Evolutionary conservation across 2,797 vertebrate genomes (phyloP).

Genomic region (Petrocephalus schoutedeni): DNA sequence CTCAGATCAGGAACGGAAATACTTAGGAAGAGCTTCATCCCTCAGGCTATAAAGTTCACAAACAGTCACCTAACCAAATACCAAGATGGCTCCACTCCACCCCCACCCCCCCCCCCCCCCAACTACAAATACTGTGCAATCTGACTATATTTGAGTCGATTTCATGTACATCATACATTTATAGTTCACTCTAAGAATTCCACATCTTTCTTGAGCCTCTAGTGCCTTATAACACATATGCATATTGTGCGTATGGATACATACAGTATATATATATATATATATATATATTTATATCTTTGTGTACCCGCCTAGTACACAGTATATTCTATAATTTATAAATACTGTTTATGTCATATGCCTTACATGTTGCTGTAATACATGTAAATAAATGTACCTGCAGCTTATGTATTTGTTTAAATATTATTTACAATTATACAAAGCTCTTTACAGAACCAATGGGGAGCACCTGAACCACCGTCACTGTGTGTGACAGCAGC

Average conservation of each 20-base stretch:
- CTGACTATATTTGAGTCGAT: neutral
- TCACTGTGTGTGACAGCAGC: no score
- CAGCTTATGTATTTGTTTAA: no score
- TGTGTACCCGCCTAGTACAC: neutral
- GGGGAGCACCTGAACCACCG: no score
- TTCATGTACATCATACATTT: neutral
- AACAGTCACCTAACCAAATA: neutral
- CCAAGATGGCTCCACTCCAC: neutral
- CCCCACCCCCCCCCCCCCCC: neutral
- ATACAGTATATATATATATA: neutral
- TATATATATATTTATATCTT: neutral
- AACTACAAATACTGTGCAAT: neutral
- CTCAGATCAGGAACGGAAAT: neutral
- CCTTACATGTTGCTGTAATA: neutral
- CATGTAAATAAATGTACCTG: no score
- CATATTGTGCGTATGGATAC: neutral
- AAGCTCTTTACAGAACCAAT: no score
- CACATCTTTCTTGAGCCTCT: neutral
- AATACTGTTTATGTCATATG: neutral
- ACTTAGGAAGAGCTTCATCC: neutral
- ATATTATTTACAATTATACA: no score
- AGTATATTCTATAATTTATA: neutral
- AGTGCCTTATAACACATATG: neutral
- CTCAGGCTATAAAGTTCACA: neutral
- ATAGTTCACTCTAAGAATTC: neutral